Base-by-base conservation (phyloP, 2,888 invertebrate genomes). In the Carterocephalus palaemon region DNA sequence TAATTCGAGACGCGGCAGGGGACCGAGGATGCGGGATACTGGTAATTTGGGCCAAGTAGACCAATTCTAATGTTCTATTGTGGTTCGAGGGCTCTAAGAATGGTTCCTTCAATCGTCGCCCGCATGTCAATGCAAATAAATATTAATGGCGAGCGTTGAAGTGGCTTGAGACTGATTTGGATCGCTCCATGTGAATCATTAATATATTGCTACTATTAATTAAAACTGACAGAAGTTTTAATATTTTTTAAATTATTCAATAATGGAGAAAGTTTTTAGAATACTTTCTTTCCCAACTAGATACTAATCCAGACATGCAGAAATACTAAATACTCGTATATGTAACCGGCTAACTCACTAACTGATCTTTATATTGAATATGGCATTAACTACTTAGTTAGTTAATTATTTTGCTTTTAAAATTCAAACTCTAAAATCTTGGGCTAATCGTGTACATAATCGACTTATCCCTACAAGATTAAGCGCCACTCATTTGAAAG, bases 1-100 rank as follows among this genome's bases (percentile, higher is more conserved):
- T 62, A 73, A 71, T 73, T 70, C 62, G 56, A 54, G 53, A 45
- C 60, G 52, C 73, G 52, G 58, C 75, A 59, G 79, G 77, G 77
- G 70, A 57, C 46, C 66, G 70, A 75, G 73, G 76, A 85, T 86
- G 82, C 85, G 84, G 85, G 85, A 78, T 77, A 75, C 65, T 70
- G 83, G 80, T 81, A 84, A 85, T 85, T 86, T 80, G 76, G 74
- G 69, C 65, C 70, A 76, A 84, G 85, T 77, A 79, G 72, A 67
- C 75, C 78, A 79, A 84, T 81, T 78, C 64, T 60, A 62, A 52
- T 63, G 57, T 62, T 56, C 76, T 70, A 82, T 84, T 84, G 74
- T 74, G 61, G 56, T 49, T 59, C 54, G 62, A 67, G 68, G 71
- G 70, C 66, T 56, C 64, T 62, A 83, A 83, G 83, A 81, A 77